Conservation (phyloP, 2,797 vertebrate genomes). For the Eulemur coronatus region DNA sequence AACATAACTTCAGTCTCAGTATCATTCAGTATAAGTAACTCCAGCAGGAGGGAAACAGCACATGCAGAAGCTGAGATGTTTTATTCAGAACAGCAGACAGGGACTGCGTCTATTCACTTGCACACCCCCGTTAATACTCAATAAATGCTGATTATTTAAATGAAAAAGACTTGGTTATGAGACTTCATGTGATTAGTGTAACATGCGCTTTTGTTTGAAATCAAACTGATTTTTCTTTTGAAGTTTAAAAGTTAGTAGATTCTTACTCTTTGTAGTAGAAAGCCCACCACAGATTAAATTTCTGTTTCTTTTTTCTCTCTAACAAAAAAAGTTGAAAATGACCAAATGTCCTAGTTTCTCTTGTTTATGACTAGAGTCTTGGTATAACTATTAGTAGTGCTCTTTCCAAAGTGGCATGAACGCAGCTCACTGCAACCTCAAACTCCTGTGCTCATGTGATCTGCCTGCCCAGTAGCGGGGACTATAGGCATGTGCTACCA, state of each 20-base stretch:
- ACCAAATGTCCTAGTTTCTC: background rate
- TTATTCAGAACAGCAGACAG: background rate
- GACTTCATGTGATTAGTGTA: background rate
- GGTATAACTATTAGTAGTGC: background rate
- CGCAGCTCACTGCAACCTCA: background rate
- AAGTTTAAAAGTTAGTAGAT: background rate
- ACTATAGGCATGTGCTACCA: background rate
- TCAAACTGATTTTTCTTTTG: background rate
- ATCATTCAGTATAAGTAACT: background rate
- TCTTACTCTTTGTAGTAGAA: background rate
- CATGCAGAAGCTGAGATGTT: background rate
- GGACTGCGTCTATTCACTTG: background rate
- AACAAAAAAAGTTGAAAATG: background rate
- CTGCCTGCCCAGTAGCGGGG: too few species aligned
- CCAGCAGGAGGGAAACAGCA: background rate
- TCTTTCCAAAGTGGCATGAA: background rate
- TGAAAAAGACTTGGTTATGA: background rate
- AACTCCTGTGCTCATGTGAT: background rate
- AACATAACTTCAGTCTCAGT: background rate
- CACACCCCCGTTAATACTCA: background rate
- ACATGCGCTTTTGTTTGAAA: background rate
- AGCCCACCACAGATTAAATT: background rate
- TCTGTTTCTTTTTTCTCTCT: background rate
- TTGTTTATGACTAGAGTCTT: background rate
- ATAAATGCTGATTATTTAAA: background rate